Evolutionary conservation across 1,140 invertebrate genomes (phyloP).

Genomic region (Ridgeia piscesae): DNA sequence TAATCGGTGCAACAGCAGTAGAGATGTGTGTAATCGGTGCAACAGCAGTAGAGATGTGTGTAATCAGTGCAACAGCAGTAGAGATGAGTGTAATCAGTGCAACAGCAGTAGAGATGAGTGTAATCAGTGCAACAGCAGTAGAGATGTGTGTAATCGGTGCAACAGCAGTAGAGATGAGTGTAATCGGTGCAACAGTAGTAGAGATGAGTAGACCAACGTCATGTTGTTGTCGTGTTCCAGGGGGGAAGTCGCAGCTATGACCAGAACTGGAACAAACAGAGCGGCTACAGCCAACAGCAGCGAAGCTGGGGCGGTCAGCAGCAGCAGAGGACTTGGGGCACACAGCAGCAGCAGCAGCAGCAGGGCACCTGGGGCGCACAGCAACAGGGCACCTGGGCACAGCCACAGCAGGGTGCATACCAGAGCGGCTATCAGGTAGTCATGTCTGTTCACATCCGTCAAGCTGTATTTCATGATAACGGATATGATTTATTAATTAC

Average conservation of each 20-base stretch:
- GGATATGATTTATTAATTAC: too few relatives aligned
- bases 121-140: neutral
- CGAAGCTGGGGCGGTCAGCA: neutral
- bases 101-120: neutral
- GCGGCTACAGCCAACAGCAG: constrained; percentile 4
- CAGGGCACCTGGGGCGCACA: neutral
- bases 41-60: too few relatives aligned
- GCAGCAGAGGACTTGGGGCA: constrained; percentile 34
- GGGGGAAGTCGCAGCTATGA: neutral
- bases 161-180: neutral
- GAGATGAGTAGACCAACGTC: neutral
- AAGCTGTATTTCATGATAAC: too few relatives aligned
- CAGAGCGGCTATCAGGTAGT: neutral
- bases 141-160: neutral
- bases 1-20: too few relatives aligned
- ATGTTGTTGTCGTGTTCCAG: too few relatives aligned
- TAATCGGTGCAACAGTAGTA: neutral
- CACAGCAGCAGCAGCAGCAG: constrained; percentile 16
- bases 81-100: neutral
- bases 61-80: too few relatives aligned
- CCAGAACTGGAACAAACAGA: constrained; percentile 10
- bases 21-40: too few relatives aligned
- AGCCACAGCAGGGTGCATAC: neutral
- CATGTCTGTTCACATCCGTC: neutral
- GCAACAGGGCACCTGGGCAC: neutral